These are phyloP conservation scores for Panthera leo DNA, from an alignment of 2,113 vertebrate species.

Conservation along the genomic window DNA sequence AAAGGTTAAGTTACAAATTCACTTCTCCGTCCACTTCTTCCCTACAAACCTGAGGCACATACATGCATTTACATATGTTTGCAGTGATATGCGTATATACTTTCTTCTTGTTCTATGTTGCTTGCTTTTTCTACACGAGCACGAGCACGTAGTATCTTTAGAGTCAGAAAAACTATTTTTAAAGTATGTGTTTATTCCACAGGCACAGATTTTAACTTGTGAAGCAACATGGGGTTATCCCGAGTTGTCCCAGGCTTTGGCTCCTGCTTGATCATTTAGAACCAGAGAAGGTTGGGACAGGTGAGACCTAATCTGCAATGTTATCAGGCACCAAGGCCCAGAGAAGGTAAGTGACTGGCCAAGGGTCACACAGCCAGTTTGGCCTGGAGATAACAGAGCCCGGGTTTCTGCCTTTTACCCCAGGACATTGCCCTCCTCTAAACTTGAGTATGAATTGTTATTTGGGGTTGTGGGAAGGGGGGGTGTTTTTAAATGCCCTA, in stretches of 20 bases:
- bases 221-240: not conserved
- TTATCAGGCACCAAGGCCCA: not conserved
- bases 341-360: not conserved
- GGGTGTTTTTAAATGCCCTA: not conserved
- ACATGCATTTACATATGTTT: not conserved
- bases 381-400: not conserved
- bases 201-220: not conserved
- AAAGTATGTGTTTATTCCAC: not conserved
- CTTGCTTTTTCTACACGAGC: not conserved
- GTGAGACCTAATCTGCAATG: not conserved
- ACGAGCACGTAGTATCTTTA: not conserved
- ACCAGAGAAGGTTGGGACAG: not conserved
- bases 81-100: not conserved
- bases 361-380: not conserved
- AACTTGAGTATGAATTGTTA: not conserved
- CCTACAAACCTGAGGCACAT: too few species aligned
- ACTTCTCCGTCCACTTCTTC: not conserved
- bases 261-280: not conserved
- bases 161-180: conserved; percentile 2
- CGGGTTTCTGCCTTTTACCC: not conserved
- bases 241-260: not conserved
- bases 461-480: not conserved
- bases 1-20: not conserved
- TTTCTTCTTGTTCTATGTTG: not conserved
- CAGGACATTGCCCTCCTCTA: not conserved